Percentiles rank a stretch among this genome's conserved stretches.
These are phyloP conservation scores for Eublepharis macularius DNA, from an alignment of 2,113 vertebrate genomes.

Conservation along the genomic window DNA sequence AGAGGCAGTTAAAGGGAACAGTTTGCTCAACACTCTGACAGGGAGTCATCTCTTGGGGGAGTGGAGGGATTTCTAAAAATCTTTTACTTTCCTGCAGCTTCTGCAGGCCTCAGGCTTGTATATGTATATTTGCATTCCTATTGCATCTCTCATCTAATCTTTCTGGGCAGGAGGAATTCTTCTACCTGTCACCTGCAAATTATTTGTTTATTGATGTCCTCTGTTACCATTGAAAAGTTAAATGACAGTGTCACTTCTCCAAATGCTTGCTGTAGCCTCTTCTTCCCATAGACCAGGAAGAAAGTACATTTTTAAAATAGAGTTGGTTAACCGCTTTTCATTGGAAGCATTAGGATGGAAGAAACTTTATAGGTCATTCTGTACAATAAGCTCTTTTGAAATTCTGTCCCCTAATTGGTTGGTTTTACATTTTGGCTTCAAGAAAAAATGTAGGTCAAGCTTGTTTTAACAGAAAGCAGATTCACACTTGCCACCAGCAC, in stretches of 20 bases:
- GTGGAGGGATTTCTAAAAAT: no score
- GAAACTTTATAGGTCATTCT: conserved; percentile 2
- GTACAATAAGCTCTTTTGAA: not conserved
- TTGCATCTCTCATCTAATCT: not conserved
- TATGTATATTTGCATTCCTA: not conserved
- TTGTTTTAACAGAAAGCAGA: not conserved
- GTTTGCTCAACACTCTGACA: no score
- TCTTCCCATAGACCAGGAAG: not conserved
- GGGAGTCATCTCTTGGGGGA: no score
- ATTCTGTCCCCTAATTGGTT: not conserved
- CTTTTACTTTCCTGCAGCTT: not conserved
- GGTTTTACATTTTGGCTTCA: not conserved
- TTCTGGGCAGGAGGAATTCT: not conserved
- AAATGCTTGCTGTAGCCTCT: not conserved
- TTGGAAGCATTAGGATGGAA: not conserved
- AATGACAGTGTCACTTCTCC: not conserved
- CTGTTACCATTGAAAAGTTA: not conserved
- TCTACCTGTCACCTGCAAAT: not conserved
- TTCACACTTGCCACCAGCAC: not conserved
- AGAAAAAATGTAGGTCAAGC: not conserved
- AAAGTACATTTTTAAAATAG: not conserved
- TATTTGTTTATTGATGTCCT: not conserved
- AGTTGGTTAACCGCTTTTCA: not conserved
- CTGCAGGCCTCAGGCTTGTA: no score
- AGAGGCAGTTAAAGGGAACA: no score